Evolutionary conservation across 1,140 invertebrate genomes (phyloP).

Genomic region (Lasioglossum baleicum): DNA sequence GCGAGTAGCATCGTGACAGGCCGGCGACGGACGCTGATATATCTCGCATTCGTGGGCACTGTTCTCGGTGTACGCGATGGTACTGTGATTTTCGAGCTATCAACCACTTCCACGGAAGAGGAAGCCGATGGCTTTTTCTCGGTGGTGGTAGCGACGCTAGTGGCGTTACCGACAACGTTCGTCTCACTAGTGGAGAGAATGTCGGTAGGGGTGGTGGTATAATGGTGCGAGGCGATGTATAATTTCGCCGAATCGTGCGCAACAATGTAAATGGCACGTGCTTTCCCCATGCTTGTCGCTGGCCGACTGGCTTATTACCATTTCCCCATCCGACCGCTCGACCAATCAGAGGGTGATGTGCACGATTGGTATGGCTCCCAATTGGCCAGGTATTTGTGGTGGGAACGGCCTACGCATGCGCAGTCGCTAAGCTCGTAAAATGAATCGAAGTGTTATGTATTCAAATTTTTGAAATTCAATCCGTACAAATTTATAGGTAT

Average conservation of each 20-base stretch:
- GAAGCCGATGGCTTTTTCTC: not conserved
- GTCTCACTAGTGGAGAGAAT: no score
- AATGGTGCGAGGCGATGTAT: constrained; percentile 7
- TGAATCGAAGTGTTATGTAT: no score
- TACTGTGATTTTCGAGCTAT: no score
- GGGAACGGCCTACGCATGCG: no score
- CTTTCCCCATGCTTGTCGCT: constrained; percentile 68
- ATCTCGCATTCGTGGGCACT: constrained; percentile 57
- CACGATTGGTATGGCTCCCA: not conserved
- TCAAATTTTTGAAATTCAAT: no score
- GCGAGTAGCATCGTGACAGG: constrained; percentile 55
- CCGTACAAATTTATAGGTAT: no score
- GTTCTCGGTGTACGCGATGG: constrained; percentile 10
- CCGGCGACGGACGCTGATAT: constrained; percentile 38
- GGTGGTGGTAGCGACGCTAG: constrained; percentile 17
- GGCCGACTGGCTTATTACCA: constrained; percentile 61
- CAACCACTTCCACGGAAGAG: no score
- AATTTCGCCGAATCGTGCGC: constrained; percentile 10
- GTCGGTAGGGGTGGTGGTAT: no score
- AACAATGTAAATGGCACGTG: constrained; percentile 59
- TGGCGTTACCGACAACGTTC: constrained; percentile 1
- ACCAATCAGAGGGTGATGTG: not conserved
- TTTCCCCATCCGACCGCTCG: constrained; percentile 12
- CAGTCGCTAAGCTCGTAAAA: not conserved
- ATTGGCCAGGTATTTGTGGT: no score